A percentile compares a stretch with the other conserved stretches of the same genome.
phyloP scores from a whole-genome alignment of 2,797 vertebrate genomes.

The Phaenicophaeus curvirostris region DNA sequence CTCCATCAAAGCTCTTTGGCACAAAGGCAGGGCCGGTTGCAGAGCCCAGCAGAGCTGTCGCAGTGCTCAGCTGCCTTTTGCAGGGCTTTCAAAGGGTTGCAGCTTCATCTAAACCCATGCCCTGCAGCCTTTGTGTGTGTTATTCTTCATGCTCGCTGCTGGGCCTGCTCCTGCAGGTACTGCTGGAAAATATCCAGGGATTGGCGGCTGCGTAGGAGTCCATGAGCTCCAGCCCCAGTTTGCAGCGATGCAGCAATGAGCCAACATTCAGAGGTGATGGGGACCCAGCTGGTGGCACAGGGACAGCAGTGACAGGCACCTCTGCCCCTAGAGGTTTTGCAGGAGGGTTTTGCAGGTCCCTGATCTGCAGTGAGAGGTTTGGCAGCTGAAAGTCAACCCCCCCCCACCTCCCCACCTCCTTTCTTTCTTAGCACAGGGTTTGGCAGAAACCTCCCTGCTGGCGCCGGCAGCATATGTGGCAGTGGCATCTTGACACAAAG shows the following conservation, averaged over 20 bases:
- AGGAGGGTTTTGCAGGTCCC: neutral
- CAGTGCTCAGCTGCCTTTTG: neutral
- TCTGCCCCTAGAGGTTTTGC: neutral
- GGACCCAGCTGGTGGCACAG: rapidly evolving
- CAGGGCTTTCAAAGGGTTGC: neutral
- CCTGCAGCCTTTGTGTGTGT: neutral
- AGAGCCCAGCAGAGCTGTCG: neutral
- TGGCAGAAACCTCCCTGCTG: neutral
- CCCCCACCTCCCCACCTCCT: neutral
- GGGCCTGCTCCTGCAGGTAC: neutral
- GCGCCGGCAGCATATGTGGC: neutral
- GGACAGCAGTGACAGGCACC: rapidly evolving
- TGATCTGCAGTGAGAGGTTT: rapidly evolving
- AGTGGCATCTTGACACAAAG: neutral
- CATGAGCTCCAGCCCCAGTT: rapidly evolving
- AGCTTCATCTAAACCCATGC: rapidly evolving
- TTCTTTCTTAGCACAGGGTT: neutral
- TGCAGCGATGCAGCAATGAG: rapidly evolving
- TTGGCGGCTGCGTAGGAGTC: neutral
- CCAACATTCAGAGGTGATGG: rapidly evolving
- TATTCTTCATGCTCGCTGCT: neutral
- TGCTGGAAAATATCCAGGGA: rapidly evolving
- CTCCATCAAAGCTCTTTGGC: neutral
- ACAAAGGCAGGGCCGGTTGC: neutral
- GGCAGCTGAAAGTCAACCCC: neutral